Conservation (phyloP, 2,797 vertebrate genomes). For the Cuculus canorus region DNA sequence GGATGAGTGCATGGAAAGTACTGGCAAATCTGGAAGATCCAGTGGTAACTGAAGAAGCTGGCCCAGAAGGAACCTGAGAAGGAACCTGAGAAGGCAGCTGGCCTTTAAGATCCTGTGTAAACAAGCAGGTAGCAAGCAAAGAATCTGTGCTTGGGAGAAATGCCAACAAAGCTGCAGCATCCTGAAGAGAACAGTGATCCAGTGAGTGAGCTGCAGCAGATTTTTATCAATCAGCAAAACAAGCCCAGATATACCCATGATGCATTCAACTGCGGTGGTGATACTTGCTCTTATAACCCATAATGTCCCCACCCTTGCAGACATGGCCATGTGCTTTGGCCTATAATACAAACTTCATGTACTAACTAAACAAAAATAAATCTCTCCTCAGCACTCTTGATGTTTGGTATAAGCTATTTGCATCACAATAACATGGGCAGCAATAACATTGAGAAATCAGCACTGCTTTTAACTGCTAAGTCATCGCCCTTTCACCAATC, state of each 20-base stretch:
- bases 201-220: neutral
- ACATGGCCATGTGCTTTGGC: neutral
- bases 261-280: neutral
- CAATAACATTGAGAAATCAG: neutral
- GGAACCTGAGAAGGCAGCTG: neutral
- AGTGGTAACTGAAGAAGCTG: neutral
- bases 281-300: neutral
- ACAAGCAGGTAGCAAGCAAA: neutral
- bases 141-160: neutral
- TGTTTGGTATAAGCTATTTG: neutral
- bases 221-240: neutral
- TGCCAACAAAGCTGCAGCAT: neutral
- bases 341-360: neutral
- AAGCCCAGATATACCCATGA: neutral
- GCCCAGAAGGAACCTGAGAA: neutral
- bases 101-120: neutral
- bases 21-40: neutral
- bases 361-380: slow-evolving; percentile 21
- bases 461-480: neutral
- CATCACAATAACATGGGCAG: neutral
- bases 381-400: neutral
- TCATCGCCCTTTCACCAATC: slow-evolving; percentile 4
- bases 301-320: neutral
- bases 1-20: neutral
- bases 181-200: neutral